A percentile compares a stretch with the other conserved stretches of the same genome.
Evolutionary conservation across 2,797 vertebrate species (phyloP).

Genomic region (Hydrophis major): DNA sequence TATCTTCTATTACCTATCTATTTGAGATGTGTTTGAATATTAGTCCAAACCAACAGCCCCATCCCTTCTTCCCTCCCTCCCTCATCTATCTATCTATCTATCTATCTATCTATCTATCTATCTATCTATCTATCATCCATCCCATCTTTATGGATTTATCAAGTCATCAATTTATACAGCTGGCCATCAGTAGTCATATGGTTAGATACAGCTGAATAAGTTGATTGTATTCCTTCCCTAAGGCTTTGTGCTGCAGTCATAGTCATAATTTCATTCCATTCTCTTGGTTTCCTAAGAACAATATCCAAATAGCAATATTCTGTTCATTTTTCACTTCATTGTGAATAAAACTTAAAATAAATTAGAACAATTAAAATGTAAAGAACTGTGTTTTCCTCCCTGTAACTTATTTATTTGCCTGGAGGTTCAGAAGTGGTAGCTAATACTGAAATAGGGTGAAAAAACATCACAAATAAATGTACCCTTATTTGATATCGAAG

Average conservation of each 20-base stretch:
- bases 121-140: neutral
- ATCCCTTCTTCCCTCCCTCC: too few species aligned
- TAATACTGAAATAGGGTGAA: neutral
- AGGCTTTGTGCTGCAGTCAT: neutral
- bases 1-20: too few species aligned
- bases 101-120: too few species aligned
- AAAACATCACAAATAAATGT: neutral
- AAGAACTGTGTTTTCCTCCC: neutral
- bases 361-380: neutral
- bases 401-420: neutral
- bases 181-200: neutral
- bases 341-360: neutral
- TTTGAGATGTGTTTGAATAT: too few species aligned
- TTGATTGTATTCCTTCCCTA: neutral
- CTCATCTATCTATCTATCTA: too few species aligned
- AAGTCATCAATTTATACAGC: neutral
- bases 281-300: neutral
- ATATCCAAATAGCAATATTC: neutral
- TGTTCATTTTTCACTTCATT: neutral
- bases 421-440: neutral
- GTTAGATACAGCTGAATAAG: neutral
- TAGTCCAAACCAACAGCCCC: too few species aligned
- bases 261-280: neutral
- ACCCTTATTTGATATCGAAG: neutral
- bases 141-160: neutral